phyloP scores from a whole-genome alignment of 2,888 invertebrate genomes.

The Lampropteryx suffumata region DNA sequence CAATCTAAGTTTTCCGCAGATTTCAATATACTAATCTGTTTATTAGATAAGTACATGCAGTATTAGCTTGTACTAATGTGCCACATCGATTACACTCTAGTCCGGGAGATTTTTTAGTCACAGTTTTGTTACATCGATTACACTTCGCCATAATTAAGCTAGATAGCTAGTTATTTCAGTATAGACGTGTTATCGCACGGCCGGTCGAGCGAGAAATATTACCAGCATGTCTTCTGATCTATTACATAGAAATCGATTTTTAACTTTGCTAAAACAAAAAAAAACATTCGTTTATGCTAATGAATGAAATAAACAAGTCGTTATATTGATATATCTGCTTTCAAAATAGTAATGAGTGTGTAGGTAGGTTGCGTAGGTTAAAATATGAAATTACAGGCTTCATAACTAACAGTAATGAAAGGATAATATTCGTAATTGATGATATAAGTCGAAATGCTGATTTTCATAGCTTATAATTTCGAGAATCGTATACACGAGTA shows the following conservation, averaged over 20 bases:
- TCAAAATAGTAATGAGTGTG: no score
- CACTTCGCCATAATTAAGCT: neutral
- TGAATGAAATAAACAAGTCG: no score
- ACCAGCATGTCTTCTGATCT: no score
- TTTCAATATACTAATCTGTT: neutral
- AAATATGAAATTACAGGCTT: no score
- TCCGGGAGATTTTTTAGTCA: neutral
- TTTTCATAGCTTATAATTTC: neutral
- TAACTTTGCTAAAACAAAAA: no score
- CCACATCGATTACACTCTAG: neutral
- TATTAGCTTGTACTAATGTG: neutral
- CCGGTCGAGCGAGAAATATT: no score
- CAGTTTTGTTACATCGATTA: neutral
- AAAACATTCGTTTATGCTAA: no score
- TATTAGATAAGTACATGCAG: neutral
- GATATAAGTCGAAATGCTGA: slow-evolving; percentile 17
- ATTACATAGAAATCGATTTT: no score
- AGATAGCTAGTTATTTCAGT: no score
- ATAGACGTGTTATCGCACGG: no score
- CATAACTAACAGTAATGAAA: slow-evolving; percentile 18
- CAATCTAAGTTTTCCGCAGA: neutral
- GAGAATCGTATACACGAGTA: neutral
- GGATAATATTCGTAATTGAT: slow-evolving; percentile 18
- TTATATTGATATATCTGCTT: no score
- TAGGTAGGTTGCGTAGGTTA: no score